Evolutionary conservation across 2,797 vertebrate genomes (phyloP).

Genomic region (Halcyon smyrnensis): DNA sequence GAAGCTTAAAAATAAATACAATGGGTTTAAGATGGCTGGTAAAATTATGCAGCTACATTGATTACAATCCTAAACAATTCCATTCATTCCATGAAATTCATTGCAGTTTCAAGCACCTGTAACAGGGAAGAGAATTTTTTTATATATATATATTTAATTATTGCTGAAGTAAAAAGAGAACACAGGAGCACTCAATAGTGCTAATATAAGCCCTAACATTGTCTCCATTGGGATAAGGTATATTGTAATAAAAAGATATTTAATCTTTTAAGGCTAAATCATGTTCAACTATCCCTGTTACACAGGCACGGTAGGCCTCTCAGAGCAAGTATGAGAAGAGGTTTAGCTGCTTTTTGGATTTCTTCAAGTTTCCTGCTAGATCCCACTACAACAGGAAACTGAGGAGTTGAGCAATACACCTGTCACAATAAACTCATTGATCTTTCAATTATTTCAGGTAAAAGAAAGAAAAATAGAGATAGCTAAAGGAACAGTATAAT

Average conservation of each 20-base stretch:
- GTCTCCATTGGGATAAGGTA: background rate
- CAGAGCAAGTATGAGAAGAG: background rate
- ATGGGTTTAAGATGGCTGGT: background rate
- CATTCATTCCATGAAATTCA: background rate
- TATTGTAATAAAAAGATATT: background rate
- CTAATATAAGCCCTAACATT: background rate
- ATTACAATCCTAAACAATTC: background rate
- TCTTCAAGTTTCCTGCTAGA: background rate
- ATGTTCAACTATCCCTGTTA: background rate
- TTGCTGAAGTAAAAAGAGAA: background rate
- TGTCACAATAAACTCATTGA: slow-evolving; percentile 23
- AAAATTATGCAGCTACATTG: background rate
- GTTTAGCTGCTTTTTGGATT: background rate
- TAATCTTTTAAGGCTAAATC: background rate
- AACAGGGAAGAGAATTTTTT: background rate
- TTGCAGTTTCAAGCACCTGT: background rate
- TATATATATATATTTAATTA: too few species aligned
- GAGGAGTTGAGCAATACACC: background rate
- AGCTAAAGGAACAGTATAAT: background rate
- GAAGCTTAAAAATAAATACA: background rate
- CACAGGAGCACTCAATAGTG: background rate
- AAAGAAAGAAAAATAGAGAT: slow-evolving; percentile 4
- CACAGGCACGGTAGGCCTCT: background rate
- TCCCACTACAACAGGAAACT: background rate
- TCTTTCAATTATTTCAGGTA: slow-evolving; percentile 7